Percentiles rank a stretch among this genome's conserved stretches.
These are phyloP conservation scores for Blastomussa wellsi DNA, from an alignment of 92 coral and sea anemone species.

Conservation along the genomic window DNA sequence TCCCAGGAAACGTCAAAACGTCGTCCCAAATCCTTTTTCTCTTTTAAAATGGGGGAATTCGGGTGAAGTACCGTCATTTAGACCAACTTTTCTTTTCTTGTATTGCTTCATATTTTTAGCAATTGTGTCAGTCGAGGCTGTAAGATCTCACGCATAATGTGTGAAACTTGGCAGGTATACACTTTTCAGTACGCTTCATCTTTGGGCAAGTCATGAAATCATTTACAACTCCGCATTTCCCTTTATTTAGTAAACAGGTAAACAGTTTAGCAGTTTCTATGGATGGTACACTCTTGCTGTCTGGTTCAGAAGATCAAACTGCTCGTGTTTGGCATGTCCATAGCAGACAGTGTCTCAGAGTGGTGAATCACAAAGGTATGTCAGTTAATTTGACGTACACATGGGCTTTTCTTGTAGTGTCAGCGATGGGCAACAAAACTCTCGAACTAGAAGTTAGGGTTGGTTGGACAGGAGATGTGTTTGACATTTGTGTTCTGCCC, in stretches of 20 bases:
- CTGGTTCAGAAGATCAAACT: constrained; percentile 88
- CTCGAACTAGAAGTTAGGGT: neutral
- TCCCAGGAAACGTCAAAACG: too few species aligned
- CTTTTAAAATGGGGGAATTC: too few species aligned
- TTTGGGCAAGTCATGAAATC: too few species aligned
- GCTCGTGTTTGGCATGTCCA: constrained; percentile 92
- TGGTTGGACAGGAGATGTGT: neutral
- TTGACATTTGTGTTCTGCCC: neutral
- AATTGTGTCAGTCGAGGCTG: too few species aligned
- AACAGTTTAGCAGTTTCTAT: constrained; percentile 78
- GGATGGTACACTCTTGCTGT: constrained; percentile 80
- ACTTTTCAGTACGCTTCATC: too few species aligned
- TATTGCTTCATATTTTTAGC: too few species aligned
- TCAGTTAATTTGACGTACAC: neutral
- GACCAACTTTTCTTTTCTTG: too few species aligned
- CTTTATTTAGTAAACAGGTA: constrained; percentile 66
- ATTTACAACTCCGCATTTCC: neutral
- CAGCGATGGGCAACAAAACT: neutral
- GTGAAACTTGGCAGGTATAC: too few species aligned
- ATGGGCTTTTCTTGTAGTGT: too few species aligned
- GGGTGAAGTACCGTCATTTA: too few species aligned
- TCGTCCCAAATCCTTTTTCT: too few species aligned
- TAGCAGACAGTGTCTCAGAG: constrained; percentile 88
- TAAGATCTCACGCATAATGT: too few species aligned
- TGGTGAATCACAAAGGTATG: constrained; percentile 90